Evolutionary conservation across 2,113 vertebrate genomes (phyloP), one percentile per base, ranked within the genome.

Genomic region (Petroica traversi): DNA sequence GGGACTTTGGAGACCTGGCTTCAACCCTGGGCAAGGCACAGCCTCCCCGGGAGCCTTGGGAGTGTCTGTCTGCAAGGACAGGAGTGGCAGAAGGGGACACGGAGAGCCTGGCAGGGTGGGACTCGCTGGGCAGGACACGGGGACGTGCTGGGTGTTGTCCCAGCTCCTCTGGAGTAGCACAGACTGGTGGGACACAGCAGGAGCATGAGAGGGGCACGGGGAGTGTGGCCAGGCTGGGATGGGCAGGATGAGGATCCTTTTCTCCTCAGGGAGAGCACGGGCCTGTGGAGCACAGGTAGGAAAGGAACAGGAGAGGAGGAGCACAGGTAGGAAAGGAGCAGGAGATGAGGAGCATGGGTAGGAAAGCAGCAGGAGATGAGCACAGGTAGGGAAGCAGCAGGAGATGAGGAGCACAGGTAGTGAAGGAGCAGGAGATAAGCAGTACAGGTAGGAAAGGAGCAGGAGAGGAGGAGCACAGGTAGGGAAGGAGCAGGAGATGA

Each of bases 191-290:
- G 31, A 62, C 19, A 36, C 51, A 78, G 26, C 0, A 1, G 25
- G 54, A 73, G 68, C 0, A 2, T 0, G 36, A 63, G 43, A 34
- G 29, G 31, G 8, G 45, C 41, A 24, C 7, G 9, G 46, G 4
- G 58, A 54, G 33, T 1, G 9, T 5, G 67, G 34, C 11, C 5
- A 4, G 13, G 41, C 8, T 58, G 52, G 41, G 31, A 3, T 17
- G 59, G 54, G 4, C 25, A 31, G 26, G 52, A 1, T 18, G 71
- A 17, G 61, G 43, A 49, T 31, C 10, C 51, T 11, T 14, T 43
- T 57, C 11, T 62, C 16, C 58, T n/a, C 15, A 3, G 23, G 28
- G n/a, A 7, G 29, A 6, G 5, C 2, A 0, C 3, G 5, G 54
- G 25, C 9, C 36, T 1, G 3, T 5, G 38, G 54, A 77, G 63